Evolutionary conservation across 2,113 vertebrate genomes (phyloP).

Genomic region (Eclectus roratus): DNA sequence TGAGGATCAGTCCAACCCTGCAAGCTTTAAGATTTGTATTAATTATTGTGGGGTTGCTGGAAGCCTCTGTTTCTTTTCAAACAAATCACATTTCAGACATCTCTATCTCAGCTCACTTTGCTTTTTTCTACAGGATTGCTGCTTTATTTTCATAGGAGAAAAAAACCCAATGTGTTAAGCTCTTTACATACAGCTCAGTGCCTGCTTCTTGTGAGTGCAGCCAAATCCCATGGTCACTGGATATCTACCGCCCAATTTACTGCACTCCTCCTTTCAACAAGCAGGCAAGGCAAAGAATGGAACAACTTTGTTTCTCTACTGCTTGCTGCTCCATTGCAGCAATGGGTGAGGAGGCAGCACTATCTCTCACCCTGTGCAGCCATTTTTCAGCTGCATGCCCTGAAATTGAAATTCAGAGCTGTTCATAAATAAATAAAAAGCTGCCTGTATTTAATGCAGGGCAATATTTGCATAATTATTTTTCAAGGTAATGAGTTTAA

Average conservation of each 20-base stretch:
- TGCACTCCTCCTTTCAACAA: not conserved
- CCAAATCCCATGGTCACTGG: not conserved
- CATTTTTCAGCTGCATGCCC: not conserved
- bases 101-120: not conserved
- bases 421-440: conserved; percentile 59
- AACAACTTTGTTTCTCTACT: conserved; percentile 11
- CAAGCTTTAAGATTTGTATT: not conserved
- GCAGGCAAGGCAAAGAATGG: not conserved
- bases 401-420: conserved; percentile 33
- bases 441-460: not conserved
- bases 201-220: not conserved
- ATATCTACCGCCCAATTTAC: conserved; percentile 11
- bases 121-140: not conserved
- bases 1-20: not conserved
- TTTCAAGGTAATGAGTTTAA: conserved; percentile 59
- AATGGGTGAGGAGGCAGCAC: not conserved
- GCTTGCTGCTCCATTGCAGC: not conserved
- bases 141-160: not conserved
- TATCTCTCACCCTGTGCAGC: not conserved
- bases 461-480: conserved; percentile 57
- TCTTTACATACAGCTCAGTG: not conserved
- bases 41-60: not conserved
- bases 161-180: not conserved
- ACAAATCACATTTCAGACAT: not conserved
- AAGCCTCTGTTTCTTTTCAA: not conserved